Evolutionary conservation across 1,140 invertebrate genomes (phyloP).

Genomic region (Parapsyche elsis): DNA sequence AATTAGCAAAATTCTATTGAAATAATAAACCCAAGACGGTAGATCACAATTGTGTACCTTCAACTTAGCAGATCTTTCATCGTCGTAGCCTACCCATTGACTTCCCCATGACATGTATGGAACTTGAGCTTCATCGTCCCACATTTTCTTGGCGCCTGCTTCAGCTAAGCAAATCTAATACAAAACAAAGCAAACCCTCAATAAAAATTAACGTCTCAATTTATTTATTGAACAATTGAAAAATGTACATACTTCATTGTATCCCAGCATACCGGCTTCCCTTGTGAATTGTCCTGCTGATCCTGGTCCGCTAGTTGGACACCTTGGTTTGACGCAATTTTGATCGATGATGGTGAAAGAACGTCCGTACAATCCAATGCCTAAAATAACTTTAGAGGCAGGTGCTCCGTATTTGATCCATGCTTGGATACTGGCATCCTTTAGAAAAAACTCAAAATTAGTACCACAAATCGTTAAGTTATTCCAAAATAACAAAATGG

Average conservation of each 20-base stretch:
- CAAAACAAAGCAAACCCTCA: not conserved
- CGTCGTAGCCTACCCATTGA: conserved; percentile 66
- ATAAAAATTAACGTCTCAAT: not conserved
- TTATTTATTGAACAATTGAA: not conserved
- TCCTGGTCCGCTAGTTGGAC: conserved; percentile 69
- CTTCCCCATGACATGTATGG: conserved; percentile 59
- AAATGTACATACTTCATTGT: conserved; percentile 73
- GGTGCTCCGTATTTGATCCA: conserved; percentile 67
- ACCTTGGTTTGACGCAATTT: conserved; percentile 62
- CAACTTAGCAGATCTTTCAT: conserved; percentile 59
- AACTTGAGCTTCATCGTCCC: conserved; percentile 56
- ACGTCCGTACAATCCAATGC: conserved; percentile 77
- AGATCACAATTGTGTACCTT: conserved; percentile 51
- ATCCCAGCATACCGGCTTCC: conserved; percentile 77
- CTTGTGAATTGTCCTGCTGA: conserved; percentile 76
- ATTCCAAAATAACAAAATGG: not conserved
- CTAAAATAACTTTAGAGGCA: conserved; percentile 74
- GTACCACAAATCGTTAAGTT: not conserved
- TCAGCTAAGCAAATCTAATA: conserved; percentile 41
- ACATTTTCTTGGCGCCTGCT: conserved; percentile 19
- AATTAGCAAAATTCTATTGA: not conserved
- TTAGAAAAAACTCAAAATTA: not conserved
- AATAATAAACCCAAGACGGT: not conserved
- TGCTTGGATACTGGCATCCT: conserved; percentile 58
- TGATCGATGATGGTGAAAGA: conserved; percentile 70